These are phyloP conservation scores for Panorpa germanica DNA, from an alignment of 2,888 invertebrate genomes.

Conservation along the genomic window DNA sequence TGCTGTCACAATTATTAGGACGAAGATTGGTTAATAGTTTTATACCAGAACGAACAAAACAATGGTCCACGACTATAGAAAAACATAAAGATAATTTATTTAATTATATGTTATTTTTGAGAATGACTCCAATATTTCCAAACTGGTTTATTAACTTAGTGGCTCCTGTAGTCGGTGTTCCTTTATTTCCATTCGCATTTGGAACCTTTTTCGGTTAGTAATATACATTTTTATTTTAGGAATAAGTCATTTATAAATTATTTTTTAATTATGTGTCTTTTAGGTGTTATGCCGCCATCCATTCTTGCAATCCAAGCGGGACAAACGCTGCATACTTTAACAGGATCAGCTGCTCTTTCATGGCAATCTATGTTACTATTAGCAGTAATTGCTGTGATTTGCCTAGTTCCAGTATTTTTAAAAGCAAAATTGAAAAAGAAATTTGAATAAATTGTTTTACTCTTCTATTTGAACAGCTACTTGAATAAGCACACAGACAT, in stretches of 20 bases:
- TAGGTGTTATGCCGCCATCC: constrained; percentile 90
- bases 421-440: constrained; percentile 63
- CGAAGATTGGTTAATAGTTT: constrained; percentile 67
- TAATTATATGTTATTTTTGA: constrained; percentile 90
- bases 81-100: constrained; percentile 78
- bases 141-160: constrained; percentile 99
- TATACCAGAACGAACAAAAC: constrained; percentile 69
- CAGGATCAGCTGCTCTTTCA: constrained; percentile 76
- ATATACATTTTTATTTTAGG: not conserved
- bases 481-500: constrained; percentile 19
- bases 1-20: constrained; percentile 80
- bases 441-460: constrained; percentile 36
- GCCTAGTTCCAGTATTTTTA: constrained; percentile 73
- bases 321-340: constrained; percentile 83
- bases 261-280: constrained; percentile 12
- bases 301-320: constrained; percentile 97
- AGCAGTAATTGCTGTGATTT: constrained; percentile 58
- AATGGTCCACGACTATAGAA: constrained; percentile 71
- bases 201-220: constrained; percentile 82
- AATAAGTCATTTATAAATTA: not conserved
- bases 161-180: constrained; percentile 93
- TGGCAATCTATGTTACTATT: constrained; percentile 70
- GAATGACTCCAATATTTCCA: constrained; percentile 93
- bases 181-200: constrained; percentile 74
- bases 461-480: constrained; percentile 15